phyloP scores from a whole-genome alignment of 2,797 vertebrate genomes.

The Scolopax rusticola region DNA sequence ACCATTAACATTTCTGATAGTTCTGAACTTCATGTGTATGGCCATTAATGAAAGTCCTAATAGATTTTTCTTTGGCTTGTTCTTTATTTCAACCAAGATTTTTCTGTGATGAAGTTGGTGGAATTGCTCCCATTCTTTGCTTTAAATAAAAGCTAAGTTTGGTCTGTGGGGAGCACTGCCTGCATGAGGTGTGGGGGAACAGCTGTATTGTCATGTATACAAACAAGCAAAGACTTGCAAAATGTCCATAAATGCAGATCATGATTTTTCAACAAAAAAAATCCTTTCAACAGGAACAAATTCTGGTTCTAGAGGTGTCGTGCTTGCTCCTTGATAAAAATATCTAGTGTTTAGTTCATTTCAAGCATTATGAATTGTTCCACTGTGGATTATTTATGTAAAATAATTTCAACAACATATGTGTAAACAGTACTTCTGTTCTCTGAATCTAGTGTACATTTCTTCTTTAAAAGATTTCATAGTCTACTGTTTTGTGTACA shows the following conservation, averaged over 20 bases:
- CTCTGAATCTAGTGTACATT: slow-evolving; percentile 11
- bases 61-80: background rate
- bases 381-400: slow-evolving; percentile 14
- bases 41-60: background rate
- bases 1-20: background rate
- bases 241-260: background rate
- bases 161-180: slow-evolving; percentile 30
- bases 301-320: background rate
- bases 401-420: slow-evolving; percentile 23
- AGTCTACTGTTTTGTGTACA: background rate
- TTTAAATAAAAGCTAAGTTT: slow-evolving; percentile 9
- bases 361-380: slow-evolving; percentile 15
- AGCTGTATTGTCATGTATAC: slow-evolving; percentile 18
- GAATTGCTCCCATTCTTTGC: background rate
- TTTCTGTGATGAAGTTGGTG: background rate
- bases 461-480: slow-evolving; percentile 30
- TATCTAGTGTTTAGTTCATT: background rate
- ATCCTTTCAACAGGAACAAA: background rate
- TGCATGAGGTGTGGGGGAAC: slow-evolving; percentile 15
- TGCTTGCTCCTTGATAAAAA: background rate
- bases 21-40: rapidly evolving
- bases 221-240: slow-evolving; percentile 54
- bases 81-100: background rate
- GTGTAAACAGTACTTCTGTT: slow-evolving; percentile 17
- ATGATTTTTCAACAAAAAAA: background rate